Percentiles rank a stretch among this genome's conserved stretches.
Evolutionary conservation across 1,140 invertebrate genomes (phyloP).

Genomic region (Polypedilum vanderplanki): DNA sequence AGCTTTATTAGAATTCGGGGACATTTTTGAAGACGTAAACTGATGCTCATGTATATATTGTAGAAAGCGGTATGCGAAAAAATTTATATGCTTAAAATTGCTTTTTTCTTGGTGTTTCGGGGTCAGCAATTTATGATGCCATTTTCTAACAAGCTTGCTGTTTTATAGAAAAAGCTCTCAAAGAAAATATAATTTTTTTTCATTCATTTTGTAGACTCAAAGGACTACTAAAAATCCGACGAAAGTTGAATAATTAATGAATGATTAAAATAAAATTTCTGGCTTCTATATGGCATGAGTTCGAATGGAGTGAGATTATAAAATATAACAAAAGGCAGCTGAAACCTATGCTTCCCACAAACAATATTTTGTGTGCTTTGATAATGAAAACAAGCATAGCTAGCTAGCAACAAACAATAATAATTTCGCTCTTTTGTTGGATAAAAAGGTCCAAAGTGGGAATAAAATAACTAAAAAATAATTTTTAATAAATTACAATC

Average conservation of each 20-base stretch:
- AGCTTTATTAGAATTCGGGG: background rate
- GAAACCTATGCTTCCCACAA: too few relatives aligned
- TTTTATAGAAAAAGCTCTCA: background rate
- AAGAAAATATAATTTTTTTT: background rate
- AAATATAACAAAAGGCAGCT: too few relatives aligned
- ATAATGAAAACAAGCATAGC: background rate
- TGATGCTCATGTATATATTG: background rate
- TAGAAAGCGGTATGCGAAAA: background rate
- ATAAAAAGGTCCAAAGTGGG: too few relatives aligned
- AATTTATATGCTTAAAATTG: constrained; percentile 11
- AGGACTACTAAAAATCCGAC: background rate
- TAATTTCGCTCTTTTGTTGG: too few relatives aligned
- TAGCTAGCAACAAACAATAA: background rate
- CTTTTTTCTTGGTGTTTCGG: background rate
- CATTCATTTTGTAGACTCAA: constrained; percentile 10
- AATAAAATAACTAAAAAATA: background rate
- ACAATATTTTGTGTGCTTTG: too few relatives aligned
- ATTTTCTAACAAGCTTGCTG: background rate
- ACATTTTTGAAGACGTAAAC: background rate
- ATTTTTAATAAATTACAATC: constrained; percentile 23
- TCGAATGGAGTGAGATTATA: too few relatives aligned
- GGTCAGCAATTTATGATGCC: constrained; percentile 10
- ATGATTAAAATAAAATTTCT: background rate
- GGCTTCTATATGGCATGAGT: too few relatives aligned
- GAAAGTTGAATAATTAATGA: constrained; percentile 28